A percentile compares a stretch with the other conserved stretches of the same genome.
Conservation (phyloP, 2,888 invertebrate species). For the Amiota minor region DNA sequence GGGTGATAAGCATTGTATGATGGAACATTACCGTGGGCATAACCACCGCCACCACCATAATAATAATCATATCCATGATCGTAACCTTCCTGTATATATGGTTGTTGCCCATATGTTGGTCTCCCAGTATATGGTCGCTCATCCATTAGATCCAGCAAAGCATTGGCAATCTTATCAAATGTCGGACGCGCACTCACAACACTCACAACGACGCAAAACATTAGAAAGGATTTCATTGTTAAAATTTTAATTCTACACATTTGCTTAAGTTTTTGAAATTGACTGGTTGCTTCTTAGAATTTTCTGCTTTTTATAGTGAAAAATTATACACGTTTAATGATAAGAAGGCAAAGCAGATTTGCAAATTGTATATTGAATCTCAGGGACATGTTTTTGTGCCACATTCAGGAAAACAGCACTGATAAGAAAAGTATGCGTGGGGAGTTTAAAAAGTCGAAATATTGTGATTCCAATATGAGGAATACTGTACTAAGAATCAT, state of each 20-base stretch:
- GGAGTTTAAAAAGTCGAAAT: not conserved
- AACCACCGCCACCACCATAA: slow-evolving; percentile 52
- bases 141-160: slow-evolving; percentile 47
- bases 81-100: slow-evolving; percentile 55
- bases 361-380: slow-evolving; percentile 7
- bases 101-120: slow-evolving; percentile 39
- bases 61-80: slow-evolving; percentile 59
- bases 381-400: slow-evolving; percentile 18
- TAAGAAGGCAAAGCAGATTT: too few species aligned
- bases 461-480: too few species aligned
- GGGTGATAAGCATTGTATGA: slow-evolving; percentile 24
- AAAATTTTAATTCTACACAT: not conserved
- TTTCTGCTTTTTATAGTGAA: slow-evolving; percentile 45
- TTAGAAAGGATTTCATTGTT: not conserved
- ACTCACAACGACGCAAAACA: slow-evolving; percentile 35
- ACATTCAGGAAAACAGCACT: slow-evolving; percentile 8
- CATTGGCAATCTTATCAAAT: slow-evolving; percentile 58
- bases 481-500: too few species aligned
- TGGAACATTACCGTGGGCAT: slow-evolving; percentile 31
- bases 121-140: slow-evolving; percentile 31
- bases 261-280: slow-evolving; percentile 3
- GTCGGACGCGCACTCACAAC: slow-evolving; percentile 49
- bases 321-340: not conserved
- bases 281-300: not conserved
- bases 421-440: slow-evolving; percentile 10